These are phyloP conservation scores for Mystacornis crossleyi DNA, from an alignment of 2,113 vertebrate genomes.

Conservation along the genomic window DNA sequence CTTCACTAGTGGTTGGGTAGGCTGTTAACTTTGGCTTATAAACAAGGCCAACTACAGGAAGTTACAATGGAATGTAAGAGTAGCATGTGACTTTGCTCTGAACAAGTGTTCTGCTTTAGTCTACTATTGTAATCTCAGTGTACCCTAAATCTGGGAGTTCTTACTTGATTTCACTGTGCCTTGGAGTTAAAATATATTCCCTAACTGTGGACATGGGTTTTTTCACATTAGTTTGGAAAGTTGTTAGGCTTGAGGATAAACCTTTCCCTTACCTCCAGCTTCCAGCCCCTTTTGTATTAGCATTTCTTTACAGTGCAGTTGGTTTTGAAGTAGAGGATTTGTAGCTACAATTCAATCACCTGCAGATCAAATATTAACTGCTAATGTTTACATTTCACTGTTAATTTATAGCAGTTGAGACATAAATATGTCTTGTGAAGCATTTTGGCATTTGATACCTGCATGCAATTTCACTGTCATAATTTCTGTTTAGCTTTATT, in stretches of 20 bases:
- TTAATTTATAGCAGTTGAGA: neutral
- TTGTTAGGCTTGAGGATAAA: neutral
- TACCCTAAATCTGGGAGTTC: neutral
- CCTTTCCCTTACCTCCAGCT: neutral
- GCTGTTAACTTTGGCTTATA: neutral
- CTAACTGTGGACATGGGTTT: accelerated
- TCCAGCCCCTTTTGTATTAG: neutral
- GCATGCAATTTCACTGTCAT: neutral
- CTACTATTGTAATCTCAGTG: neutral
- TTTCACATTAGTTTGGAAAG: neutral
- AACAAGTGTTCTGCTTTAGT: neutral
- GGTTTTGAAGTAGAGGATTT: neutral
- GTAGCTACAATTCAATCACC: neutral
- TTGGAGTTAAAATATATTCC: neutral
- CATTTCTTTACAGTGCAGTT: neutral
- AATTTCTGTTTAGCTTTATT: neutral
- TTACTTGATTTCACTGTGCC: neutral
- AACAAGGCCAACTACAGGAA: neutral
- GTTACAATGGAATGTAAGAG: neutral
- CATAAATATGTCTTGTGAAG: neutral
- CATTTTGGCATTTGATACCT: neutral
- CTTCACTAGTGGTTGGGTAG: neutral
- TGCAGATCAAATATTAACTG: neutral
- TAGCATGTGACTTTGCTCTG: neutral
- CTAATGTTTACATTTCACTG: neutral